Evolutionary conservation across 2,888 invertebrate genomes (phyloP), one percentile per base, ranked within the genome.

Genomic region (Drosophila anomelani): DNA sequence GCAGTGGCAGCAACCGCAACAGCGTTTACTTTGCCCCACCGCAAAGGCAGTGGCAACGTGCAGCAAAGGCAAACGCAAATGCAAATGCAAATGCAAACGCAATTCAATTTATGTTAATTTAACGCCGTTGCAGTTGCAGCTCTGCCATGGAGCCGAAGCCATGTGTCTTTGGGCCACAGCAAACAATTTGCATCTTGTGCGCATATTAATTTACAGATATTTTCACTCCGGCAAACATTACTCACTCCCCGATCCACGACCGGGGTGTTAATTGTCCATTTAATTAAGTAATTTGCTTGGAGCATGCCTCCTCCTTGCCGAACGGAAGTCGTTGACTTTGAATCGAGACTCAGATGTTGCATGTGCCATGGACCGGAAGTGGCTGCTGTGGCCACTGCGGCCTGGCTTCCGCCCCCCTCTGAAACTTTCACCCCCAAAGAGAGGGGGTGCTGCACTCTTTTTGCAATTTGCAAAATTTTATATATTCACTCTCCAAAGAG

Each of bases 81-180:
- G 90, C 90, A 91, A 91, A 91, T 90, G 91, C 91, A 91, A 91
- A 34, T 34, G 85, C 82, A 88, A 83, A 91, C 90, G 91, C 91
- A 91, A 91, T 90, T 91, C 90, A 91, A 91, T 91, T 91, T 90
- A 86, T 86, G 87, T 84, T 88, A 87, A 91, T 91, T 91, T 90
- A 90, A 91, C 88, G 81, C 84, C 70, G 70, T 49, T 59, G 76
- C 58, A 62, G 67, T 23, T 60, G 72, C 49, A 71, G 77, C 56
- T 67, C 60, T 17, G 63, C 56, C 20, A 39, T 47, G 62, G 43
- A 58, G 72, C 82, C 84, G 51, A 13, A 15, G 51, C 51, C 51
- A 32, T 53, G 79, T 83, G 83, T 76, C 84, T 87, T 88, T 84
- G 74, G 79, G 79, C 79, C 84, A 71, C 84, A 75, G 51, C 81